Base-by-base conservation (phyloP, 2,888 invertebrate genomes). In the Capitulum mitella region DNA sequence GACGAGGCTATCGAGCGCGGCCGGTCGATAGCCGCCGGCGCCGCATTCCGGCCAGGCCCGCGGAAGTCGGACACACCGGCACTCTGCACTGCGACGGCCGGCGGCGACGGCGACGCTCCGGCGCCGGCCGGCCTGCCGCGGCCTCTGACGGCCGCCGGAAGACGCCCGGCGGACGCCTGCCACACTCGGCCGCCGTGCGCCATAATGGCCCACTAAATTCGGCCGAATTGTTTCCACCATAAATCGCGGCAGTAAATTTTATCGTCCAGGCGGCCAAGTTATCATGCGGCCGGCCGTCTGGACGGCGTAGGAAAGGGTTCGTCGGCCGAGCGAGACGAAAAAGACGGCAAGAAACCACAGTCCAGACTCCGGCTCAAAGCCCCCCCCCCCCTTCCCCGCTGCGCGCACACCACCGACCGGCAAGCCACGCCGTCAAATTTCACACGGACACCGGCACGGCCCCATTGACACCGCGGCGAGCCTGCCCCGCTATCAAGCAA, bases 161-260 rank as follows among this genome's bases (percentile, higher is more conserved):
- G n/a, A 10, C 10, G 58, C 10, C 58, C 58, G 29, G 58, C 58
- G n/a, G 43, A 43, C 29, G 58, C 58, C 58, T n/a, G n/a, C n/a
- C n/a, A n/a, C n/a, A 29, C n/a, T 10, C 58, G 58, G n/a, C 51
- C 51, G 58, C 40, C 70, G 29, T 37, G 26, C 70, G 70, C 40
- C 70, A 37, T 70, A 70, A 70, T 70, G 40, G 40, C 70, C 26
- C 70, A 19, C 40, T 70, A 70, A 70, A 70, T 70, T 70, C 70
- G 40, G 70, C 37, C 22, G 40, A 10, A 70, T 37, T 70, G 40
- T 70, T 70, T 70, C 70, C 40, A 40, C 40, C 70, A 40, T 70
- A 70, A 70, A 70, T 70, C 70, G 34, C 64, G 19, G 26, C 40
- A 37, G 40, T 40, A 70, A 70, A 37, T 37, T 70, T 37, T 70